Percentiles rank a stretch among this genome's conserved stretches.
These are phyloP conservation scores for Ammospiza maritima DNA, from an alignment of 2,797 vertebrate genomes.

Conservation along the genomic window DNA sequence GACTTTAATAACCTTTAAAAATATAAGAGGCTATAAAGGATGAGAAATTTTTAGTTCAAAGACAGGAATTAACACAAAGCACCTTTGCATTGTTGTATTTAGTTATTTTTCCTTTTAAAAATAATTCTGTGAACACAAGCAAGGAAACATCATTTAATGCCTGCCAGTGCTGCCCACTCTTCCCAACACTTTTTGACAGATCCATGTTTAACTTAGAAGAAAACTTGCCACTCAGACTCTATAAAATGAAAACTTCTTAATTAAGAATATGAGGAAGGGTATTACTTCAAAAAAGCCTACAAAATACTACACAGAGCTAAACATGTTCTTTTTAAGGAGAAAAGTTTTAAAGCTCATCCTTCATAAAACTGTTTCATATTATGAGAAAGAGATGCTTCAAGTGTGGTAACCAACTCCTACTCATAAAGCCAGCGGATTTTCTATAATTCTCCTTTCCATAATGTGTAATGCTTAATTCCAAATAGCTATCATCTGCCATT, in stretches of 20 bases:
- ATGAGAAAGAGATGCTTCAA: background rate
- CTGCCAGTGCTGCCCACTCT: background rate
- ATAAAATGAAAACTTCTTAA: background rate
- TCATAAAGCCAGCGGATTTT: background rate
- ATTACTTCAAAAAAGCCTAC: background rate
- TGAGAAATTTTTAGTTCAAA: background rate
- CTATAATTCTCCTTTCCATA: background rate
- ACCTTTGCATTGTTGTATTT: background rate
- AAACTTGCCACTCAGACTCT: background rate
- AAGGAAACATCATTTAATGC: background rate
- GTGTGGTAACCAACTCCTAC: background rate
- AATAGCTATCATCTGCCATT: slow-evolving; percentile 22
- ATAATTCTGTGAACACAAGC: background rate
- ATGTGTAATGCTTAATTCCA: background rate
- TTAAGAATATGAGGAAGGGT: background rate
- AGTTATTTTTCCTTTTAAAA: background rate
- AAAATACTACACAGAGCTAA: background rate
- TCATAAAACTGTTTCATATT: background rate
- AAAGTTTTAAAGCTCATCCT: background rate
- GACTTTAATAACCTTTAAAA: background rate
- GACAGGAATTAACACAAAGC: background rate
- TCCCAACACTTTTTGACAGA: background rate
- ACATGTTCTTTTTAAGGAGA: background rate
- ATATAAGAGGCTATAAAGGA: background rate
- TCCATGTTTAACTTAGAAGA: background rate